These are phyloP conservation scores for Holacanthella duospinosa DNA, from an alignment of 2,888 invertebrate genomes.

Conservation along the genomic window DNA sequence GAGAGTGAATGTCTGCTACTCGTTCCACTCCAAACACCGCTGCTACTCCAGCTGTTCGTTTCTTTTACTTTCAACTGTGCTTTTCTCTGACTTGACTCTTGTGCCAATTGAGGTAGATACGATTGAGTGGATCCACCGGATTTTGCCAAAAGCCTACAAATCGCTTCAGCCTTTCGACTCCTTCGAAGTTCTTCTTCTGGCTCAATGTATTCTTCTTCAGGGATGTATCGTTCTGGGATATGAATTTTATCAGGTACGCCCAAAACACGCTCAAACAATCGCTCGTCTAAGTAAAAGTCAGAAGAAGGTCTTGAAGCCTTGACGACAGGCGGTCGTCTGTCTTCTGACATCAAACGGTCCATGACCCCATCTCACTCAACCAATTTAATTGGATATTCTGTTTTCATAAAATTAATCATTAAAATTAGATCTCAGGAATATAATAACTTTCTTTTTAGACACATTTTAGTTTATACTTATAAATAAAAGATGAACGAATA, in stretches of 20 bases:
- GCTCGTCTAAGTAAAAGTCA: conserved; percentile 35
- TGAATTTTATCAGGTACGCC: conserved; percentile 35
- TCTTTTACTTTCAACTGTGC: neutral
- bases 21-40: neutral
- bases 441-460: no score
- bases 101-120: no score
- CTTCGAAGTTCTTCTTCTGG: conserved; percentile 35
- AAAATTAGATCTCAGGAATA: no score
- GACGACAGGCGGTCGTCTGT: conserved; percentile 28
- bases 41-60: neutral
- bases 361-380: conserved; percentile 25
- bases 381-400: neutral
- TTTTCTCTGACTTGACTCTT: neutral
- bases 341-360: conserved; percentile 33
- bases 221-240: conserved; percentile 36
- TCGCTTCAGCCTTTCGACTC: conserved; percentile 34
- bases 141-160: conserved; percentile 34
- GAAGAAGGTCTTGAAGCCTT: conserved; percentile 21
- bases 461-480: no score
- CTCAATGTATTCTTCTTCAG: conserved; percentile 24
- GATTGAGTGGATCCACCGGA: conserved; percentile 20
- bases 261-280: conserved; percentile 34
- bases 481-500: conserved; percentile 5
- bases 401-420: neutral
- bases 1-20: neutral